A percentile compares a stretch with the other conserved stretches of the same genome.
These are phyloP conservation scores for Octonoba sinensis DNA, from an alignment of 2,888 invertebrate species.

Conservation along the genomic window DNA sequence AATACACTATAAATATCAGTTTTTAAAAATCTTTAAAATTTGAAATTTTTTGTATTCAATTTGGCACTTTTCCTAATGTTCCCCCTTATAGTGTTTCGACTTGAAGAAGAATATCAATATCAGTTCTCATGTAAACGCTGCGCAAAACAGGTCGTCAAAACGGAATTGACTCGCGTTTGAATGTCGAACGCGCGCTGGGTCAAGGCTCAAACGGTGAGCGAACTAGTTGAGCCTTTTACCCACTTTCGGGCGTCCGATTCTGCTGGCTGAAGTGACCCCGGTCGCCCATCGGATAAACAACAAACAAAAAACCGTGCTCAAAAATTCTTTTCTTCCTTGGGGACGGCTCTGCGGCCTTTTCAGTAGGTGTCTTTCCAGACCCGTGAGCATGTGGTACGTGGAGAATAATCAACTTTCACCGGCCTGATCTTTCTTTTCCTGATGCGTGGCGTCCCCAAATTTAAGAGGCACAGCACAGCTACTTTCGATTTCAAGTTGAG, in stretches of 20 bases:
- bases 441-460: background rate
- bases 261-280: constrained; percentile 23
- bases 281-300: background rate
- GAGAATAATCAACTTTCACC: constrained; percentile 52
- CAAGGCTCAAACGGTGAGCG: constrained; percentile 27
- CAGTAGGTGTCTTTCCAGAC: constrained; percentile 14
- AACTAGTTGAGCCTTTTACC: constrained; percentile 26
- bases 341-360: background rate
- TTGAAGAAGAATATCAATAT: background rate
- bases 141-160: too few relatives aligned
- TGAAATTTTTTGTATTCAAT: too few relatives aligned
- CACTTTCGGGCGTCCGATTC: constrained; percentile 12
- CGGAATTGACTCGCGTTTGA: too few relatives aligned
- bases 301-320: background rate
- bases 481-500: too few relatives aligned
- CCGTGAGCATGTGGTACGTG: constrained; percentile 40
- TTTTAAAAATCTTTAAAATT: too few relatives aligned
- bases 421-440: background rate
- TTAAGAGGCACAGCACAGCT: too few relatives aligned
- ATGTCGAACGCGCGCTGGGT: constrained; percentile 15
- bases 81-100: too few relatives aligned
- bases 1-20: too few relatives aligned
- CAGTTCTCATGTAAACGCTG: background rate
- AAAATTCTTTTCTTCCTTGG: background rate
- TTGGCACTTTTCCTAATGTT: too few relatives aligned